phyloP scores from a whole-genome alignment of 2,888 invertebrate species.

The Calliphora vomitoria region DNA sequence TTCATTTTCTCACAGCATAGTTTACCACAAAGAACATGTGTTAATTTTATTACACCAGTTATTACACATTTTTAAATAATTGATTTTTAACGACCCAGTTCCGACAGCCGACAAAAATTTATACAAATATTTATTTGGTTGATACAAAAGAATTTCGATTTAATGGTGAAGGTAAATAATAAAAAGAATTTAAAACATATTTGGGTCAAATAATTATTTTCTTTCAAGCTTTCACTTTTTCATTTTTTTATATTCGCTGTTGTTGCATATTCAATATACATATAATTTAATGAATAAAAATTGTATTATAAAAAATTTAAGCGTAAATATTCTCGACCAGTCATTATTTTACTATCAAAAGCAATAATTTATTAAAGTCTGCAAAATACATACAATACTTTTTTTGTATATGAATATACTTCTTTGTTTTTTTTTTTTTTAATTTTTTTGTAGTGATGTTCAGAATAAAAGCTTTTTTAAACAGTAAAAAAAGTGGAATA shows the following conservation, averaged over 20 bases:
- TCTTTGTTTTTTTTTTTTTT: not conserved
- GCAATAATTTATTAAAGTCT: conserved; percentile 82
- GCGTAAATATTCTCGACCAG: conserved; percentile 50
- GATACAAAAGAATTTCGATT: not conserved
- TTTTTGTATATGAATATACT: not conserved
- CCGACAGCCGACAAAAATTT: not conserved
- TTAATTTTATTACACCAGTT: no score
- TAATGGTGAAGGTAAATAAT: conserved; percentile 18
- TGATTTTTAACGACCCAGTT: conserved; percentile 7
- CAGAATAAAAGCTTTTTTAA: conserved; percentile 1
- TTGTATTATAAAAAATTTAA: conserved; percentile 51
- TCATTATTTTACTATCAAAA: conserved; percentile 65
- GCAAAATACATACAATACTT: conserved; percentile 68
- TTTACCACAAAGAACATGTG: no score
- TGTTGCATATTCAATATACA: conserved; percentile 36
- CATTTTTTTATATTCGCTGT: not conserved
- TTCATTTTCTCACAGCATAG: no score
- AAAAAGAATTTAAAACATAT: conserved; percentile 24
- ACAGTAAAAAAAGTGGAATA: conserved; percentile 12
- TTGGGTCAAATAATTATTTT: conserved; percentile 51
- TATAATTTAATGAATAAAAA: conserved; percentile 50
- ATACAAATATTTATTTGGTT: not conserved
- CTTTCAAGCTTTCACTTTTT: conserved; percentile 3
- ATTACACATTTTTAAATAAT: not conserved
- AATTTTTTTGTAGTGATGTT: not conserved